A percentile compares a stretch with the other conserved stretches of the same genome.
These are phyloP conservation scores for Diabrotica virgifera DNA, from an alignment of 1,140 invertebrate genomes.

Conservation along the genomic window DNA sequence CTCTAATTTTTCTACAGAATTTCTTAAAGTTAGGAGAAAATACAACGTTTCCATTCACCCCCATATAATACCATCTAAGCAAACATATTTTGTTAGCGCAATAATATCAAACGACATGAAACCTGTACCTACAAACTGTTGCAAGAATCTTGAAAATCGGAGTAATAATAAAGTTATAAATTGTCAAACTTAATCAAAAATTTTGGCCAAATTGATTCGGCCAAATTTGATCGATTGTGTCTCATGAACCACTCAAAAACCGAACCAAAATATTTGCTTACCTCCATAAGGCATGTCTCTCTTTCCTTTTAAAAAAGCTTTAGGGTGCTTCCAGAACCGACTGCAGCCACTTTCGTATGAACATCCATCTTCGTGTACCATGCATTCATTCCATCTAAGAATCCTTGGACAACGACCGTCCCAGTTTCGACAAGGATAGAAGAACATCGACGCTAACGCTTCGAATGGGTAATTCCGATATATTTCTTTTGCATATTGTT, in stretches of 20 bases:
- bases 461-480: conserved; percentile 37
- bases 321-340: conserved; percentile 32
- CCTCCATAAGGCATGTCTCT: conserved; percentile 30
- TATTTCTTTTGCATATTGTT: conserved; percentile 11
- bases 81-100: too few relatives aligned
- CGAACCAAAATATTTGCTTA: background rate
- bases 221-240: too few relatives aligned
- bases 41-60: too few relatives aligned
- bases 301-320: conserved; percentile 35
- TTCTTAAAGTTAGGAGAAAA: too few relatives aligned
- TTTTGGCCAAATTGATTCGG: too few relatives aligned
- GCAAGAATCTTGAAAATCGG: too few relatives aligned
- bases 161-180: too few relatives aligned
- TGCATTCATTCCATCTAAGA: conserved; percentile 36
- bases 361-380: conserved; percentile 40
- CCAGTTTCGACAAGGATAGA: conserved; percentile 43
- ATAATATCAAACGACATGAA: too few relatives aligned
- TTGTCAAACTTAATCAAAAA: too few relatives aligned
- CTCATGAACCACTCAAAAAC: background rate
- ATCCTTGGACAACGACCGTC: conserved; percentile 35
- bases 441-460: conserved; percentile 37
- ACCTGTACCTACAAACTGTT: too few relatives aligned
- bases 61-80: too few relatives aligned
- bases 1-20: too few relatives aligned
- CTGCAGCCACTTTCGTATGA: conserved; percentile 32